Base-by-base conservation (phyloP, 2,113 vertebrate species). In the human region DNA sequence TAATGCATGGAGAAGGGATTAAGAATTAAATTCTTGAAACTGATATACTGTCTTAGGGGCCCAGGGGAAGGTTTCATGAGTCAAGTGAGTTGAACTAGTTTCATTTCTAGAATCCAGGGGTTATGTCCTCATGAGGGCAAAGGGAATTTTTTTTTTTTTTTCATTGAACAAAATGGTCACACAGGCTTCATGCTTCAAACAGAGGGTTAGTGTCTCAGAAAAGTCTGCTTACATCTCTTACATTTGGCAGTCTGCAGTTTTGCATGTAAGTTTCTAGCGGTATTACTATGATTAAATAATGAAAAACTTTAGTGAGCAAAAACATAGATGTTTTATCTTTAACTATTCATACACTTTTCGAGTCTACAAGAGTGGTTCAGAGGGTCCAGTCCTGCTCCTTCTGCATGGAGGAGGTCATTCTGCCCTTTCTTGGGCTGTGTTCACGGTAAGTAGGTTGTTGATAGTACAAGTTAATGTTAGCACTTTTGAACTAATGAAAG, bases 391-490 rank as follows among this genome's bases (percentile, higher is more conserved):
- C 50, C 96, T 99, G 86, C 98, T 99, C 22, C 98, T 99, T 32
- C 97, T 99, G 14, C 99, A 99, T 0, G 99, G 99, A 27, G 99
- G 99, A 97, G 99, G 99, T 52, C 99, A 99, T 98, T 99, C 99
- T 96, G 99, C 99, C 0, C 99, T 99, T 23, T 99, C 99, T 97
- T 99, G 99, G 99, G 99, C 99, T 8, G 99, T 99, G 0, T 99
- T 99, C 96, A 99, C 99, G 79, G 99, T 99, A 96, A 99, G 99
- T 99, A 96, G 99, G 99, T 98, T 97, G 70, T 88, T 97, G 61
- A 61, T 85, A 75, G 1, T 30, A 27, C 27, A 95, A 95, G 22
- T 86, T 92, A 43, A 90, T 97, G 16, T 89, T 75, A 23, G 43
- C 14, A 8, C 43, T 78, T 16, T 78, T 32, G 25, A 78, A 78